These are phyloP conservation scores for Chalcosyrphus nemorum DNA, from an alignment of 2,888 invertebrate genomes.

Conservation along the genomic window DNA sequence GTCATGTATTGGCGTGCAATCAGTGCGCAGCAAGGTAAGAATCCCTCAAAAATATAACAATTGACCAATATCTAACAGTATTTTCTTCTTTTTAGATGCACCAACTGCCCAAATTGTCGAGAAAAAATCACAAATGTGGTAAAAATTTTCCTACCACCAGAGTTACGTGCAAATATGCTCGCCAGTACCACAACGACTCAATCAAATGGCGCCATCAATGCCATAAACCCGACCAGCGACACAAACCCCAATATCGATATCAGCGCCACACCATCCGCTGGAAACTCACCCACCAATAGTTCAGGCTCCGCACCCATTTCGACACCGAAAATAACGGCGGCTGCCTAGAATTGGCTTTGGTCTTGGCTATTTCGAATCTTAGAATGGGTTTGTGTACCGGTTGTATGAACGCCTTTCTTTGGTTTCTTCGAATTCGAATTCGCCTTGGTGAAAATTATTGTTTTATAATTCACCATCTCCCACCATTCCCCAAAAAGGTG, in stretches of 20 bases:
- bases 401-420: constrained; percentile 76
- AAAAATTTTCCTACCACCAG: constrained; percentile 81
- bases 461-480: neutral
- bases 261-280: constrained; percentile 23
- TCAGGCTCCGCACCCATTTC: constrained; percentile 68
- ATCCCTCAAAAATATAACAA: neutral
- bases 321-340: constrained; percentile 76
- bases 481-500: neutral
- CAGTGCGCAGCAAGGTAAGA: constrained; percentile 87
- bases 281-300: constrained; percentile 56
- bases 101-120: constrained; percentile 81
- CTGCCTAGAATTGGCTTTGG: constrained; percentile 80
- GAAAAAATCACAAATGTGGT: constrained; percentile 79
- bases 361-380: constrained; percentile 80
- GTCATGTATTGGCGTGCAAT: constrained; percentile 92
- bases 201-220: constrained; percentile 52
- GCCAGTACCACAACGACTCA: constrained; percentile 40
- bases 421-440: constrained; percentile 61
- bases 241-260: constrained; percentile 32
- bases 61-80: neutral
- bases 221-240: constrained; percentile 43
- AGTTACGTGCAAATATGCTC: constrained; percentile 76
- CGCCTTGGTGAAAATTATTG: constrained; percentile 42
- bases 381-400: constrained; percentile 80
- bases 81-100: constrained; percentile 77